Evolutionary conservation across 1,140 invertebrate species (phyloP).

Genomic region (Diabrotica undecimpunctata): DNA sequence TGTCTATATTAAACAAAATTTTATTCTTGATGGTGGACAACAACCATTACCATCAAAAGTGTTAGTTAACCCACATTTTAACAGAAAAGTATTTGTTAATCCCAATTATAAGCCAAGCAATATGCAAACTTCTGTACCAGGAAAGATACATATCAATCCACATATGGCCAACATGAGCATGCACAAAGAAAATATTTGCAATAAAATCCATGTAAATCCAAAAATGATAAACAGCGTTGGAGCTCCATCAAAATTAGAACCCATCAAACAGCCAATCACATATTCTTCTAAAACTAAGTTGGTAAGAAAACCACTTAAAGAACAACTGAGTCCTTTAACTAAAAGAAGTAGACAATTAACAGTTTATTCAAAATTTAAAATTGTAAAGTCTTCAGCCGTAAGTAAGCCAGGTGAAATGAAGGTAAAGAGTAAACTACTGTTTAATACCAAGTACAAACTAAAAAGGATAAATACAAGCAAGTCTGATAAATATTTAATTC

Average conservation of each 20-base stretch:
- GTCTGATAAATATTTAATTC: slow-evolving; percentile 11
- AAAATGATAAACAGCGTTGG: slow-evolving; percentile 18
- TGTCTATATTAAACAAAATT: slow-evolving; percentile 35
- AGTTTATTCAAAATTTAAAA: slow-evolving; percentile 37
- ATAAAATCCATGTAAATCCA: slow-evolving; percentile 10
- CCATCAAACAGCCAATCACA: slow-evolving; percentile 22
- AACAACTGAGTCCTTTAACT: slow-evolving; percentile 10
- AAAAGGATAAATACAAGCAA: slow-evolving; percentile 21
- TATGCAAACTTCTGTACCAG: background rate
- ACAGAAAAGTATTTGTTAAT: slow-evolving; percentile 41
- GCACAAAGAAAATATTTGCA: slow-evolving; percentile 15
- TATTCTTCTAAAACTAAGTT: slow-evolving; percentile 5
- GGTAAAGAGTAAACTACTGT: slow-evolving; percentile 18
- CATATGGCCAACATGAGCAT: slow-evolving; percentile 25
- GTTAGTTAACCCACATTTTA: slow-evolving; percentile 42
- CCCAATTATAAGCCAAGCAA: slow-evolving; percentile 34
- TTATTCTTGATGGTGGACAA: slow-evolving; percentile 6
- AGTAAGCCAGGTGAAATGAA: background rate
- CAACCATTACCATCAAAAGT: slow-evolving; percentile 28
- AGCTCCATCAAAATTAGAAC: slow-evolving; percentile 36
- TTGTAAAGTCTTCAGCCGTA: slow-evolving; percentile 20
- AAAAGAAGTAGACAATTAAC: slow-evolving; percentile 29
- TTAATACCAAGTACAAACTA: slow-evolving; percentile 7
- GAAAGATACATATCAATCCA: slow-evolving; percentile 34
- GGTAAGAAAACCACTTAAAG: background rate